Evolutionary conservation across 2,797 vertebrate species (phyloP).

Genomic region (Tiaroga cobitis): DNA sequence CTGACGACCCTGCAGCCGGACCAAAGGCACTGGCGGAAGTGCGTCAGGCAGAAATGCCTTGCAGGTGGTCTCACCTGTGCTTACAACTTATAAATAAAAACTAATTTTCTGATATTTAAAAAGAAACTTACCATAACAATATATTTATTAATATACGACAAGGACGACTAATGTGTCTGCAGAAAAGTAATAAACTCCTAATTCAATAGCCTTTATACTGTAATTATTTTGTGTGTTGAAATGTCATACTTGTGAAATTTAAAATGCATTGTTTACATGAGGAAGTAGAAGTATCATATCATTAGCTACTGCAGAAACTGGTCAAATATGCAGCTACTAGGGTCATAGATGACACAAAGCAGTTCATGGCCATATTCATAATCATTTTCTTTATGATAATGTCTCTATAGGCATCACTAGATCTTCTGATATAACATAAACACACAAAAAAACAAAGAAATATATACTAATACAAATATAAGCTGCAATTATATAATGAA

Average conservation of each 20-base stretch:
- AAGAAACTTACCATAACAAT: not conserved
- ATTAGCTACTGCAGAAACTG: not conserved
- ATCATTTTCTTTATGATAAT: not conserved
- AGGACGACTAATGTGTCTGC: too few species aligned
- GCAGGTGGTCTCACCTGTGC: too few species aligned
- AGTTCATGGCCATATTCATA: not conserved
- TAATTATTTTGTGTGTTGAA: not conserved
- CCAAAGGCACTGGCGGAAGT: too few species aligned
- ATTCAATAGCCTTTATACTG: not conserved
- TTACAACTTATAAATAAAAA: not conserved
- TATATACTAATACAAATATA: not conserved
- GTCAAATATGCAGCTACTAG: not conserved
- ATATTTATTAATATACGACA: not conserved
- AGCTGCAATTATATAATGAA: not conserved
- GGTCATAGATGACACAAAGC: not conserved
- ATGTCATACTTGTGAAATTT: not conserved
- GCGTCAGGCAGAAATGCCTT: too few species aligned
- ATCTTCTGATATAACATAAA: not conserved
- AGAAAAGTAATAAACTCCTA: not conserved
- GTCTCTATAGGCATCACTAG: not conserved
- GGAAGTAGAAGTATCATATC: not conserved
- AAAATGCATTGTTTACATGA: not conserved
- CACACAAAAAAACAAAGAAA: not conserved
- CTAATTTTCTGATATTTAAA: accelerated
- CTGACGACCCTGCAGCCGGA: too few species aligned